phyloP scores from a whole-genome alignment of 2,888 invertebrate species.

The Julus scandinavius region DNA sequence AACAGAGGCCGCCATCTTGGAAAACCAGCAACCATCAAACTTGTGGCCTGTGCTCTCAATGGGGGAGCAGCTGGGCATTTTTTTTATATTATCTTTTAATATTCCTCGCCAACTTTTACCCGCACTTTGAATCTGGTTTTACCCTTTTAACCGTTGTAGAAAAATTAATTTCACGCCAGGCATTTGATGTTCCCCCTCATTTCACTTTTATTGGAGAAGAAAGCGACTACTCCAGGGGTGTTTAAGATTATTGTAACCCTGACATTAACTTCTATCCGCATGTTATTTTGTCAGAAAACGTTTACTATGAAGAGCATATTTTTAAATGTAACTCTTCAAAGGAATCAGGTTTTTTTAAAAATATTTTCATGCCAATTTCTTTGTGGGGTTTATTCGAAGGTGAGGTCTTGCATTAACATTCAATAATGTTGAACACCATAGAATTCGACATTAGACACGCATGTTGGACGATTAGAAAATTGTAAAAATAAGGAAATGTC shows the following conservation, averaged over 20 bases:
- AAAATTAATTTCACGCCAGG: conserved; percentile 39
- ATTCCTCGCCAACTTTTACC: background rate
- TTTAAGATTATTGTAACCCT: background rate
- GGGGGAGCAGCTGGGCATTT: background rate
- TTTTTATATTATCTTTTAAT: background rate
- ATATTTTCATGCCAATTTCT: background rate
- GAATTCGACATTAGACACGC: background rate
- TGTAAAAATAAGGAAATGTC: background rate
- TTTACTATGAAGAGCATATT: background rate
- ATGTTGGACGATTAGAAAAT: background rate
- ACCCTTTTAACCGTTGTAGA: conserved; percentile 30
- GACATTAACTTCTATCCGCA: background rate
- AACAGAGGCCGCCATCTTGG: background rate
- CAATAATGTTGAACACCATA: background rate
- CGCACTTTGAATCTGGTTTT: conserved; percentile 10
- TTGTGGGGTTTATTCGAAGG: background rate
- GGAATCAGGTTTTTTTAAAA: background rate
- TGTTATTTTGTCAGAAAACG: conserved; percentile 9
- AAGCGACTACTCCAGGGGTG: background rate
- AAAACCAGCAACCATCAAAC: background rate
- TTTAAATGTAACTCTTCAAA: background rate
- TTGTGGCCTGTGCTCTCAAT: conserved; percentile 3
- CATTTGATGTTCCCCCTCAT: background rate
- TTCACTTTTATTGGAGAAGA: conserved; percentile 27
- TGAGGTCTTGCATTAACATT: background rate